These are phyloP conservation scores for Agraylea sexmaculata DNA, from an alignment of 1,140 invertebrate species.

Conservation along the genomic window DNA sequence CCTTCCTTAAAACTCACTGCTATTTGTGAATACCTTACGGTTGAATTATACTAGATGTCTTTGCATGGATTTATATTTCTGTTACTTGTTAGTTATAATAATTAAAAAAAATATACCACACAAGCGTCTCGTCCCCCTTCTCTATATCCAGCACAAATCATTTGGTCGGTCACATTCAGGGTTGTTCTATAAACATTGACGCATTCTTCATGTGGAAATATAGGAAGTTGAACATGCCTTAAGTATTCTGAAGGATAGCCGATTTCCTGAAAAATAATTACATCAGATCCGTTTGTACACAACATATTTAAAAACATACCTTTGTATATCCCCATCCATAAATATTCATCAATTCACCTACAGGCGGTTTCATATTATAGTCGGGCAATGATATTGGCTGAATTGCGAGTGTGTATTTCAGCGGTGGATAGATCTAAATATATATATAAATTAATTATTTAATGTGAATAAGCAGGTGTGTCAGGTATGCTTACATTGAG, in stretches of 20 bases:
- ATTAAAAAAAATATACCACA: conserved; percentile 49
- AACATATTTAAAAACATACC: conserved; percentile 18
- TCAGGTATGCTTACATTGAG: conserved; percentile 30
- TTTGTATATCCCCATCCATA: conserved; percentile 29
- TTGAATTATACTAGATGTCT: too few species aligned
- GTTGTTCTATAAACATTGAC: conserved; percentile 8
- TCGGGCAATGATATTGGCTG: conserved; percentile 22
- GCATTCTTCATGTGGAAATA: conserved; percentile 16
- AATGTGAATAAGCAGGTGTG: too few species aligned
- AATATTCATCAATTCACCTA: conserved; percentile 23
- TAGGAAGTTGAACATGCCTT: conserved; percentile 7
- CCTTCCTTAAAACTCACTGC: too few species aligned
- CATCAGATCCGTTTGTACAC: background rate
- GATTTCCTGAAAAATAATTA: conserved; percentile 11
- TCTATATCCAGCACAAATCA: conserved; percentile 59
- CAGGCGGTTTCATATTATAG: conserved; percentile 9
- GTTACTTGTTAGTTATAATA: too few species aligned
- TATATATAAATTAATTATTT: background rate
- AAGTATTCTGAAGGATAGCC: conserved; percentile 14
- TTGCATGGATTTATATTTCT: too few species aligned
- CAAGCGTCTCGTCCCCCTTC: conserved; percentile 57
- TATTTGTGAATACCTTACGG: too few species aligned
- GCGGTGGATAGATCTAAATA: conserved; percentile 12
- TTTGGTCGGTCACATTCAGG: conserved; percentile 45
- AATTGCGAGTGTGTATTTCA: conserved; percentile 12